Evolutionary conservation across 2,888 invertebrate genomes (phyloP), one percentile per base, ranked within the genome.

Genomic region (Phragmatobia fuliginosa): DNA sequence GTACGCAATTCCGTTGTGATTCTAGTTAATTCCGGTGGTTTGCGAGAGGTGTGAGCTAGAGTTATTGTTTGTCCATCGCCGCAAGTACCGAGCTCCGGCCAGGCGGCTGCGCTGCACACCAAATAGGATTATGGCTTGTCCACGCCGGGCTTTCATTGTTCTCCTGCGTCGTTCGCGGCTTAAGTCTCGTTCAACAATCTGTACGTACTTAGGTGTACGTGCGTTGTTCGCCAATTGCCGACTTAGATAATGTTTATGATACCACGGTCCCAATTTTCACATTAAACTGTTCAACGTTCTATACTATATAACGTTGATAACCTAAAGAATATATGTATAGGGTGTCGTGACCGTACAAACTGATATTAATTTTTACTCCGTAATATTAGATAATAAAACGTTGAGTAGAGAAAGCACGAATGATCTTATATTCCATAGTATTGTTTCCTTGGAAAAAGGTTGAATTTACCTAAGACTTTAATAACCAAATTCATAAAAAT

Each of bases 111-210:
- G 67, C 80, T 75, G 80, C 78, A 79, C 84, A 83, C 85, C 85
- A 83, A 89, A 87, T 87, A 86, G 89, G 90, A 90, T 90, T 90
- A 90, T 73, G 84, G 84, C 82, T 82, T 84, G 88, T 86, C 86
- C 85, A 85, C 84, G 84, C 77, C 77, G 78, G 77, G 81, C 83
- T 84, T 84, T 80, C 85, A 86, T 88, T 86, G 88, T 88, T 85
- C 83, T 80, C 79, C 77, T 78, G 78, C 82, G 78, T 80, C 85
- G 83, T 82, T 84, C 70, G 69, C 60, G 78, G 81, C 82, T 83
- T 86, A 84, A 80, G 81, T 78, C 75, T 69, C 78, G 74, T 76
- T 74, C 74, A 80, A 79, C 87, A 82, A 84, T 85, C 82, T 83
- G 83, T 83, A 82, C 72, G 77, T 81, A 67, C 77, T 71, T 75